These are phyloP conservation scores for Dreissena polymorpha DNA, from an alignment of 1,140 invertebrate genomes.

Conservation along the genomic window DNA sequence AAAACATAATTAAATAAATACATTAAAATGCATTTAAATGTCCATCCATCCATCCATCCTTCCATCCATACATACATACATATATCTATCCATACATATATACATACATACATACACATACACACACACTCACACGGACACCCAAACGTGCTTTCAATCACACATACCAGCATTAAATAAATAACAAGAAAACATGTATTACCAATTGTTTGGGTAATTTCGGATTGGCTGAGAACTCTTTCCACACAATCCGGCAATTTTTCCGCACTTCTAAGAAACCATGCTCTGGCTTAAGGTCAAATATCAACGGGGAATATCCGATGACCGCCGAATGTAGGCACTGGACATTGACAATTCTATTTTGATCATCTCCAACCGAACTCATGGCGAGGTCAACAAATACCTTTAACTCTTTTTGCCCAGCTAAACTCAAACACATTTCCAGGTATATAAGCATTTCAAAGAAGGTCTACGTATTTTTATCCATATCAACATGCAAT, in stretches of 20 bases:
- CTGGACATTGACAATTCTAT: conserved; percentile 67
- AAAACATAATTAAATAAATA: too few species aligned
- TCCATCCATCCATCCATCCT: too few species aligned
- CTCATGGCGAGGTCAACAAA: conserved; percentile 76
- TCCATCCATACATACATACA: too few species aligned
- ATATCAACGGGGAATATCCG: conserved; percentile 77
- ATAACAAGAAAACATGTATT: neutral
- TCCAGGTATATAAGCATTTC: neutral
- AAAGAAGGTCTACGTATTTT: too few species aligned
- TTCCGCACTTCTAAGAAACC: conserved; percentile 65
- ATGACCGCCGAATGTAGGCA: conserved; percentile 73
- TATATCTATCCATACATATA: too few species aligned
- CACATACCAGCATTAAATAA: too few species aligned
- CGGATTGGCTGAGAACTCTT: conserved; percentile 63
- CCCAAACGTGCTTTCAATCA: too few species aligned
- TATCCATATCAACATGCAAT: too few species aligned
- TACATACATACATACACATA: too few species aligned
- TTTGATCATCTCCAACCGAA: conserved; percentile 73
- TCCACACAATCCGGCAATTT: conserved; percentile 71
- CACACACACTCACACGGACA: too few species aligned
- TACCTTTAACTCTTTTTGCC: conserved; percentile 75
- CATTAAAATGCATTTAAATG: too few species aligned
- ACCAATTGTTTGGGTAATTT: conserved; percentile 71
- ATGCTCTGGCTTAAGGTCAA: conserved; percentile 62
- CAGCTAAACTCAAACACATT: conserved; percentile 48